These are phyloP conservation scores for Heliconius erato DNA, from an alignment of 2,888 invertebrate species.

Conservation along the genomic window DNA sequence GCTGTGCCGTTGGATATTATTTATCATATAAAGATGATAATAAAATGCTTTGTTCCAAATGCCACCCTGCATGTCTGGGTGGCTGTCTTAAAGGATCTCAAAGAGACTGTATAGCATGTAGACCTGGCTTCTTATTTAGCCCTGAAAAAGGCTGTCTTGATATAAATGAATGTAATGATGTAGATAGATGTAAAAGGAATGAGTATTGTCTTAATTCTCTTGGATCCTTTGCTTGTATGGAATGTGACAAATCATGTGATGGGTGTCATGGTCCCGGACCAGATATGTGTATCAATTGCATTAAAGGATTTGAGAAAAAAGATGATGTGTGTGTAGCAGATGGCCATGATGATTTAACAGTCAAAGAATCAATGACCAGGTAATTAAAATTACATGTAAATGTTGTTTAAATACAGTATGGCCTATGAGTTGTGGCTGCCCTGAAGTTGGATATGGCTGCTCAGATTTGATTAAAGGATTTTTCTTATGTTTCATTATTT, in stretches of 20 bases:
- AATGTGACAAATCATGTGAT: conserved; percentile 93
- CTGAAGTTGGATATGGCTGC: background rate
- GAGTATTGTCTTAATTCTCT: conserved; percentile 96
- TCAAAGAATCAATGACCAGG: conserved; percentile 72
- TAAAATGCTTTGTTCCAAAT: conserved; percentile 91
- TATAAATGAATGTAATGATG: conserved; percentile 92
- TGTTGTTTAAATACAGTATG: background rate
- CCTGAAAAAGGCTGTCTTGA: conserved; percentile 93
- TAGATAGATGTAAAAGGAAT: conserved; percentile 85
- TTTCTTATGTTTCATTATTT: background rate
- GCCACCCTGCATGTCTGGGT: conserved; percentile 92
- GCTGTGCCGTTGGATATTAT: conserved; percentile 91
- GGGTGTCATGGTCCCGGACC: conserved; percentile 96
- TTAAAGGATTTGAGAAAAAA: conserved; percentile 88
- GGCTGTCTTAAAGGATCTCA: conserved; percentile 91
- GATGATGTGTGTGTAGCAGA: conserved; percentile 92
- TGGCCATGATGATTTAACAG: conserved; percentile 67
- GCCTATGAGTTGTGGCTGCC: background rate
- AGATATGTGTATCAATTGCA: conserved; percentile 95
- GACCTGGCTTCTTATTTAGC: conserved; percentile 90
- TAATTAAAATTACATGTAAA: conserved; percentile 51
- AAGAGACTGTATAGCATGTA: conserved; percentile 87
- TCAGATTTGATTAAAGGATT: background rate
- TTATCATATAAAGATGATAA: conserved; percentile 90
- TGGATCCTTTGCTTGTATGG: conserved; percentile 92